A percentile compares a stretch with the other conserved stretches of the same genome.
Conservation (phyloP, 2,888 invertebrate genomes). For the Carterocephalus palaemon region DNA sequence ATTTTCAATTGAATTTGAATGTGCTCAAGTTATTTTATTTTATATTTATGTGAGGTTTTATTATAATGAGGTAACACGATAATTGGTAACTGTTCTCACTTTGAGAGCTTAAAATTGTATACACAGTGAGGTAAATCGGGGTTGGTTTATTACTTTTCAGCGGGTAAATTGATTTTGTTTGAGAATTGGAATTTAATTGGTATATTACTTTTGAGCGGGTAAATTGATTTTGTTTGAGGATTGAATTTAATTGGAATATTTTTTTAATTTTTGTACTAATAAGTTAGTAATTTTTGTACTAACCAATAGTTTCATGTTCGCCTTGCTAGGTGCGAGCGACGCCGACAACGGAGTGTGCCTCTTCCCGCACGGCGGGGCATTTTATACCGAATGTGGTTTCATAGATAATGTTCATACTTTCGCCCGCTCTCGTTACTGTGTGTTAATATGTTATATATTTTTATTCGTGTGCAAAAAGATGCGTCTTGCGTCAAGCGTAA, state of each 20-base stretch:
- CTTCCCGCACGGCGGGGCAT: conserved; percentile 42
- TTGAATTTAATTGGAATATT: neutral
- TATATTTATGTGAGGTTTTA: too few relatives aligned
- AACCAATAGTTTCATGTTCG: conserved; percentile 75
- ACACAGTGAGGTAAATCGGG: too few relatives aligned
- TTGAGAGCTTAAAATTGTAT: neutral
- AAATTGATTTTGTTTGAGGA: too few relatives aligned
- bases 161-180: too few relatives aligned
- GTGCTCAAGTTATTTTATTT: too few relatives aligned
- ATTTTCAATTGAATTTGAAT: too few relatives aligned
- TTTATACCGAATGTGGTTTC: conserved; percentile 68
- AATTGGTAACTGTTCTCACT: neutral
- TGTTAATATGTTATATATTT: conserved; percentile 27
- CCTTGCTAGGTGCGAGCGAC: conserved; percentile 72
- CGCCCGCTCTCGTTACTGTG: conserved; percentile 42
- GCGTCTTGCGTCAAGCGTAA: conserved; percentile 23
- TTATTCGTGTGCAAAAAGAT: conserved; percentile 24
- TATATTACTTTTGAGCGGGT: too few relatives aligned
- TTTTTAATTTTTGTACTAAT: conserved; percentile 26
- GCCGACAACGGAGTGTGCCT: conserved; percentile 66
- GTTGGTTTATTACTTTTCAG: too few relatives aligned
- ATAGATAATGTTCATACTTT: conserved; percentile 53
- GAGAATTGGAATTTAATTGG: too few relatives aligned
- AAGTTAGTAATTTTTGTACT: conserved; percentile 41
- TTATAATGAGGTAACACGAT: too few relatives aligned